Conservation (phyloP, 2,113 vertebrate genomes). For the Cariama cristata region DNA sequence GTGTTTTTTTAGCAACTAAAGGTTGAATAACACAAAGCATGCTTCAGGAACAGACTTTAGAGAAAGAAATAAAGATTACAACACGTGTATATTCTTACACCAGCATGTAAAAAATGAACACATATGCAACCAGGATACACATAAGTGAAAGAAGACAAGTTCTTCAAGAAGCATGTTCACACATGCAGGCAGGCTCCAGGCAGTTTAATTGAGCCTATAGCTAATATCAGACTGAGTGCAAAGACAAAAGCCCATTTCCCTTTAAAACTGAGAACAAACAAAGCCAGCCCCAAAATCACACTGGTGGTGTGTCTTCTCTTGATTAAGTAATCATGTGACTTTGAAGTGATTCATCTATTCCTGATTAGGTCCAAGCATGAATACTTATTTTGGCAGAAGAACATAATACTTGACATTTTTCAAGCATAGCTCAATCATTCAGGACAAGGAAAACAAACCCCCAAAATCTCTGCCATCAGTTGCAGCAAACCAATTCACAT, state of each 20-base stretch:
- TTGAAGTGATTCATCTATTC: neutral
- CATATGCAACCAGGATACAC: neutral
- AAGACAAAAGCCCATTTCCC: neutral
- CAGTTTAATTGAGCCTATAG: neutral
- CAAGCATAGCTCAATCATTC: neutral
- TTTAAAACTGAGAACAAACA: neutral
- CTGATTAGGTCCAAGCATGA: neutral
- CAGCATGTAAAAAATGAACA: neutral
- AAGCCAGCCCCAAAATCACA: neutral
- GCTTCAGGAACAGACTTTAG: neutral
- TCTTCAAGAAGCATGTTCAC: neutral
- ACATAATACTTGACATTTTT: neutral
- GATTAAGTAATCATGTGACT: neutral
- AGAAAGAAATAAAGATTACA: neutral
- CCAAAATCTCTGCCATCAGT: neutral
- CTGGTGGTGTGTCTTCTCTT: neutral
- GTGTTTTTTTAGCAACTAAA: neutral
- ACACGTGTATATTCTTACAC: neutral
- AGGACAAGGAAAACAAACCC: neutral
- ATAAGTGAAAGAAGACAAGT: neutral
- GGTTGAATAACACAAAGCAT: neutral
- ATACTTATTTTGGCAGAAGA: neutral
- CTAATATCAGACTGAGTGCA: neutral
- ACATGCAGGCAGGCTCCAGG: neutral
- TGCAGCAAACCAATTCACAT: neutral